A percentile compares a stretch with the other conserved stretches of the same genome.
Evolutionary conservation across 2,888 invertebrate species (phyloP).

Genomic region (Ornithoptera alexandrae): DNA sequence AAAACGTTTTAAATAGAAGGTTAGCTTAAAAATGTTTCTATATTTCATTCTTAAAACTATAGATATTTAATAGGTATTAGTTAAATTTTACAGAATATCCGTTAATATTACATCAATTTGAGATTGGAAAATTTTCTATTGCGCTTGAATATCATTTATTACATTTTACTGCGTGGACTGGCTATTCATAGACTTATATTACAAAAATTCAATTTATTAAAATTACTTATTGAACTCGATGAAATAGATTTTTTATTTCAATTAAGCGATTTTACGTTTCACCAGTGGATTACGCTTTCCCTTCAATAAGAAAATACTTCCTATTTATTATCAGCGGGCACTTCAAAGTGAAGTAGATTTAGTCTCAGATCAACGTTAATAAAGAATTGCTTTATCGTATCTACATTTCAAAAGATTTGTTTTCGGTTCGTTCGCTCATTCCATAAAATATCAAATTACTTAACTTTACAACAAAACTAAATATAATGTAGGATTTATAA

Average conservation of each 20-base stretch:
- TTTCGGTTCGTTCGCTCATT: constrained; percentile 3
- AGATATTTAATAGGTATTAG: no score
- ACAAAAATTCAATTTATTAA: neutral
- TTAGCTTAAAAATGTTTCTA: no score
- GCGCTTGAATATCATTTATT: no score
- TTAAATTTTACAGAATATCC: no score
- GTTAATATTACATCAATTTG: no score
- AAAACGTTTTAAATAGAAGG: no score
- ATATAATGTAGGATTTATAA: neutral
- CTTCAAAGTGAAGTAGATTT: constrained; percentile 37
- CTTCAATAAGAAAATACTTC: constrained; percentile 36
- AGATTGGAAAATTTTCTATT: no score
- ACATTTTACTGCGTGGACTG: neutral
- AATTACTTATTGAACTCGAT: constrained; percentile 1
- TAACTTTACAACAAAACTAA: neutral
- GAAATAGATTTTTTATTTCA: constrained; percentile 11
- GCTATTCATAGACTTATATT: neutral
- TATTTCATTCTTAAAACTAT: no score
- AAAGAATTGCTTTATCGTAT: constrained; percentile 35
- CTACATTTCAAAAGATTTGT: constrained; percentile 19
- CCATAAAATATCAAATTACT: constrained; percentile 1
- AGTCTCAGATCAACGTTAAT: constrained; percentile 41
- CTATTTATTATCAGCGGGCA: constrained; percentile 38
- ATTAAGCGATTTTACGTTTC: constrained; percentile 17
- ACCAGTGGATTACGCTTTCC: constrained; percentile 29